Evolutionary conservation across 2,888 invertebrate species (phyloP).

Genomic region (Drosophila barbarae): DNA sequence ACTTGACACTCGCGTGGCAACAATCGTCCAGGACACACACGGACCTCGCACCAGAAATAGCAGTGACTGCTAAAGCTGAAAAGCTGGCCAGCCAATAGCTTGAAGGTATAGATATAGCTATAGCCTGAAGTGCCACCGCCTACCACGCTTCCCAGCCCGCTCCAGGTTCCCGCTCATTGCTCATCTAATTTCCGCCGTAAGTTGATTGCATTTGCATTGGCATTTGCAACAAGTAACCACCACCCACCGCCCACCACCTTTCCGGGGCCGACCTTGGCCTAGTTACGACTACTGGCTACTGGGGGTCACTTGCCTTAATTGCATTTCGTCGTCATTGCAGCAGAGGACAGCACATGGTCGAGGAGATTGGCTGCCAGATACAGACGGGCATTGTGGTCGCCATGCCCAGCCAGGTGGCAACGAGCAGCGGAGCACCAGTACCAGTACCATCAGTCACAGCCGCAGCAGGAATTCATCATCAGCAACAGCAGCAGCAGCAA

Average conservation of each 20-base stretch:
- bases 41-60: constrained; percentile 19
- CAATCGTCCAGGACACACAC: constrained; percentile 56
- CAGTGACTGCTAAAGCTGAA: constrained; percentile 3
- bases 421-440: constrained; percentile 26
- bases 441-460: constrained; percentile 11
- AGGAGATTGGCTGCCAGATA: constrained; percentile 66
- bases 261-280: constrained; percentile 17
- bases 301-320: constrained; percentile 23
- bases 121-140: neutral
- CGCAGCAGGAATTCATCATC: constrained; percentile 22
- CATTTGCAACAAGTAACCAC: constrained; percentile 21
- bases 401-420: constrained; percentile 58
- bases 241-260: neutral
- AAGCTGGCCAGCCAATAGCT: constrained; percentile 7
- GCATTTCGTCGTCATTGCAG: constrained; percentile 29
- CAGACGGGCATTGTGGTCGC: constrained; percentile 58
- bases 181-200: constrained; percentile 17
- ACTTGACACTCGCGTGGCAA: constrained; percentile 58
- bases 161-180: constrained; percentile 1
- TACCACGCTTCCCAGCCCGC: neutral
- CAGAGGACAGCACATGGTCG: constrained; percentile 53
- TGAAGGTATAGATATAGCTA: neutral
- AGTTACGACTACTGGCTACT: constrained; percentile 6
- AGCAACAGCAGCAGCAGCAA: constrained; percentile 13
- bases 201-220: constrained; percentile 16